Evolutionary conservation across 2,888 invertebrate genomes (phyloP), one percentile per base, ranked within the genome.

Genomic region (Scelioninae gen. 2): DNA sequence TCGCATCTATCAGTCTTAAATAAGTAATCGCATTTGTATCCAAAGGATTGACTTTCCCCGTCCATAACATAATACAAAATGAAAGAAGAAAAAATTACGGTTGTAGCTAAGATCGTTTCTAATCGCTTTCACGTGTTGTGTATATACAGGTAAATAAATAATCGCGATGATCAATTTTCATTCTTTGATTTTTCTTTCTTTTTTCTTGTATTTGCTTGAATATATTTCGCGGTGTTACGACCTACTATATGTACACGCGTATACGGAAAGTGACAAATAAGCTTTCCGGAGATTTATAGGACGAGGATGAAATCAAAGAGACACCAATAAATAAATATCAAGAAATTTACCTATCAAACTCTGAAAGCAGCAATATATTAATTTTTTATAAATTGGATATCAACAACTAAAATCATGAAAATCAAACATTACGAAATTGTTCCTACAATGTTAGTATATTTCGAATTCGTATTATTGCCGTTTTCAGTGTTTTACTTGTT

Each of bases 61-160:
- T 71, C 61, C 53, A n/a, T 37, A 58, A 74, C 39, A 35, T 7
- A 69, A 65, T 31, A 33, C 41, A 39, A 63, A 60, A 60, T 11
- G 22, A 53, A 43, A 43, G 28, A 55, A 67, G 10, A 55, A 69
- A 60, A 13, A 65, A 65, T 25, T 13, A 70, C 58, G 63, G 69
- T 68, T 45, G 78, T 77, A 72, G 61, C 79, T 82, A 79, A 39
- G 64, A 79, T 77, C 74, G 76, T 79, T 75, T 70, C 75, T 80
- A 77, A 73, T 78, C 77, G 77, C 75, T 76, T 74, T 71, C 46
- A 58, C 70, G 68, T 64, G 75, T 74, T 77, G 75, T 80, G 83
- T 84, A 83, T 83, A 84, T 83, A 85, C 80, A 81, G 75, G 82
- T 80, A 81, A 83, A 83, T 83, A 84, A 84, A 84, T 83, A 83